Percentiles rank a stretch among this genome's conserved stretches.
Conservation (phyloP, 2,888 invertebrate species). For the Drosophila recens region DNA sequence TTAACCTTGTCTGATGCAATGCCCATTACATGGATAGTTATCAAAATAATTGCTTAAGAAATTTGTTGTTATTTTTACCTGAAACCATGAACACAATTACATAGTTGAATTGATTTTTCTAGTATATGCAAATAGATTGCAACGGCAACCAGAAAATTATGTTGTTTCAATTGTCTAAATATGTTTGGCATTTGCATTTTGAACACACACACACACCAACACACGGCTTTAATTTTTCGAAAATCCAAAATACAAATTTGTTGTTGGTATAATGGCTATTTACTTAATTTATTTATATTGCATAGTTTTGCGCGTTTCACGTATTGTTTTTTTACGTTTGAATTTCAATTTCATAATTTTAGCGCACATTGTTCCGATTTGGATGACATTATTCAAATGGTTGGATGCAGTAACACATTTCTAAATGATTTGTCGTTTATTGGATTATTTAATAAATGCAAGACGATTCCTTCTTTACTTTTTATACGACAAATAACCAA, state of each 20-base stretch:
- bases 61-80: constrained; percentile 63
- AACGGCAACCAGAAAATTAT: constrained; percentile 71
- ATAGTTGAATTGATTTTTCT: constrained; percentile 83
- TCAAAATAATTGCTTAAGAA: constrained; percentile 9
- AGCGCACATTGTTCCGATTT: constrained; percentile 58
- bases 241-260: constrained; percentile 13
- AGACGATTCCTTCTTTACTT: constrained; percentile 39
- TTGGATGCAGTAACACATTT: constrained; percentile 38
- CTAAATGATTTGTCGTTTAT: constrained; percentile 39
- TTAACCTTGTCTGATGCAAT: constrained; percentile 63
- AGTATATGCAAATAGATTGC: constrained; percentile 77
- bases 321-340: constrained; percentile 61
- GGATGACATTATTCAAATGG: constrained; percentile 54
- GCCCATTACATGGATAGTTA: background rate
- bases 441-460: constrained; percentile 60
- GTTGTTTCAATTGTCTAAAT: constrained; percentile 69
- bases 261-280: constrained; percentile 31
- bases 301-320: constrained; percentile 57
- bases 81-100: constrained; percentile 84
- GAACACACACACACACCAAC: constrained; percentile 53
- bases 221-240: constrained; percentile 9
- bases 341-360: constrained; percentile 60
- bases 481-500: constrained; percentile 53
- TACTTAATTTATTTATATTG: constrained; percentile 42
- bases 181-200: constrained; percentile 72